Base-by-base conservation (phyloP, 2,888 invertebrate species). In the Meiosimyza decipiens region DNA sequence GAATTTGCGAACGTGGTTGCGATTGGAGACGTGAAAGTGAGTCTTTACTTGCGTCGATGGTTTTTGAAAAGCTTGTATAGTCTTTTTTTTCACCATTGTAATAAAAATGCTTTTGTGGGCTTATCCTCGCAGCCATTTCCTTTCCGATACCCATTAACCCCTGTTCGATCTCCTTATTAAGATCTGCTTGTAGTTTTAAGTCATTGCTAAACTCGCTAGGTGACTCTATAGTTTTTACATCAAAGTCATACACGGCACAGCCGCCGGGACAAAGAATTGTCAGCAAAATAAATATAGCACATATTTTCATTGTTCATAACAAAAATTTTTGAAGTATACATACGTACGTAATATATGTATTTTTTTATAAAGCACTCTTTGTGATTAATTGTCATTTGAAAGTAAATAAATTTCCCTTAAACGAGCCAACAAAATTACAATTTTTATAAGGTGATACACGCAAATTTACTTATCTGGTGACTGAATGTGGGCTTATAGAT, bases 201-300 rank as follows among this genome's bases (percentile, higher is more conserved):
- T 81, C 80, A 74, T 83, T 79, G 55, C 79, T 79, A 71, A 83
- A 83, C 50, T 82, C 80, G 50, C 77, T 79, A 6, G 80, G 78
- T 68, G 78, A 76, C 74, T 84, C 82, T 52, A 82, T 51, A 11
- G 84, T 82, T 66, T 77, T 79, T 67, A 84, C 65, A 71, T 83
- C 79, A 72, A 83, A 82, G 77, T 81, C 79, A 73, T 82, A 84
- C 64, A 79, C 79, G 64, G 83, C 80, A 75, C 81, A 82, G 60
- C 82, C 83, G 66, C 82, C 81, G 51, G 80, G 79, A 73, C 80
- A 79, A 70, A 82, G 78, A 63, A 83, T 77, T 52, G 79, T 77
- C 64, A 83, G 70, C 78, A 82, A 73, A 69, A 80, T 77, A 73
- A 82, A 77, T 74, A 78, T 76, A 71, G 77, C 80, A 78, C 77